Evolutionary conservation across 2,888 invertebrate species (phyloP), one percentile per base, ranked within the genome.

Genomic region (Pristionchus maxplancki): DNA sequence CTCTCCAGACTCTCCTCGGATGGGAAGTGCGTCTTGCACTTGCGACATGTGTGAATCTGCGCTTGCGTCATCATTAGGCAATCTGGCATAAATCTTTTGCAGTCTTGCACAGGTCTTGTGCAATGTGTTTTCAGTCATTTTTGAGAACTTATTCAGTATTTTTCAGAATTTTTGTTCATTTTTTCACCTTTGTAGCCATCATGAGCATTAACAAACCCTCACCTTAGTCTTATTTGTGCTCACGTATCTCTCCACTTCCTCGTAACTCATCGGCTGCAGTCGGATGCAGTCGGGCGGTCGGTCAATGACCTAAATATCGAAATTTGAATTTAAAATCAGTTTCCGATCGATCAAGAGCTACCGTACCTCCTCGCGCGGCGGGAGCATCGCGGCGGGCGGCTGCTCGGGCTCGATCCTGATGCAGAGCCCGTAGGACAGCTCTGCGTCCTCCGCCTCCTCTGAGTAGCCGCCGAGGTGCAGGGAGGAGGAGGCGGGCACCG

Each of bases 11-110:
- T 89, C 81, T 93, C 93, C 50, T 93, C 92, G 17, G 93, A 91
- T 15, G 94, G 94, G 67, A 94, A 92, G 88, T 91, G 91, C 31
- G 94, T 89, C 53, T 92, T 91, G 89, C 94, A 94, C 85, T 93
- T 93, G 58, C 92, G 92, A 88, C 94, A 94, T 13, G 92, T 90
- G 92, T 91, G 92, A 34, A 94, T 90, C 93, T 94, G 89, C 89
- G 64, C 3, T 64, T 64, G 64, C 64, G 4, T 64, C 64, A 64
- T 64, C 31, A 64, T 28, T 64, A 28, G 28, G 3, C 64, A n/a
- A 58, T 58, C 20, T n/a, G 8, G n/a, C 5, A 11, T 28, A 8
- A 28, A 28, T n/a, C 8, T 28, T 64, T 28, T 11, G 8, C 4
- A n/a, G n/a, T 28, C 53, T 53, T 37, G n/a, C 74, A n/a, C 9